A percentile compares a stretch with the other conserved stretches of the same genome.
phyloP scores from a whole-genome alignment of 2,797 vertebrate species.

The Knipowitschia caucasica region DNA sequence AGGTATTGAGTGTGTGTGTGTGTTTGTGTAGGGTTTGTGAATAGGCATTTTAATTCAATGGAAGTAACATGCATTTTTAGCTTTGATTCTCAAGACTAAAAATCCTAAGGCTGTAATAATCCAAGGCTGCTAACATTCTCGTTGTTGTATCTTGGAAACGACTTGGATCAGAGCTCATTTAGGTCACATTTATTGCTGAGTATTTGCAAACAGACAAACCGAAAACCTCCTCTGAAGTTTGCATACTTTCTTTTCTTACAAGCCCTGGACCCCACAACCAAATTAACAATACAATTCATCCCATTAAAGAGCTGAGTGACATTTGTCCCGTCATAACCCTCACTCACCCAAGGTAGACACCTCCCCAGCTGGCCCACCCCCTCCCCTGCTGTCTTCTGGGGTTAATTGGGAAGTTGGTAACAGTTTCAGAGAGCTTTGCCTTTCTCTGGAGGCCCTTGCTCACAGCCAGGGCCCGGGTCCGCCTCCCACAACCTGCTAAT shows the following conservation, averaged over 20 bases:
- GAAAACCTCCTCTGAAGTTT: no score
- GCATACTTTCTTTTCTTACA: not conserved
- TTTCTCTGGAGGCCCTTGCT: conserved; percentile 66
- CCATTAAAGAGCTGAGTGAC: conserved; percentile 1
- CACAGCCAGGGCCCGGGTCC: conserved; percentile 62
- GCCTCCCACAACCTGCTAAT: conserved; percentile 60
- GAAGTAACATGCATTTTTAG: no score
- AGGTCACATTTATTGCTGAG: no score
- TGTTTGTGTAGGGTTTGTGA: no score
- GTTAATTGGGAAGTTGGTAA: conserved; percentile 76
- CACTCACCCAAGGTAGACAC: not conserved
- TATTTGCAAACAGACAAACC: no score
- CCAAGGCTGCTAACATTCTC: no score
- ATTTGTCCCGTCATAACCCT: not conserved
- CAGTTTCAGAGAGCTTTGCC: conserved; percentile 67
- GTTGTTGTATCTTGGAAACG: no score
- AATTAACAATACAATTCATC: not conserved
- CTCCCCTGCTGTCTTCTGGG: conserved; percentile 35
- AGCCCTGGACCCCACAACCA: not conserved
- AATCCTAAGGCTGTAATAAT: no score
- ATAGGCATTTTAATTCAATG: no score
- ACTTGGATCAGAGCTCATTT: no score
- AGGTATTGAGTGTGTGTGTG: no score
- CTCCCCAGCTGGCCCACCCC: not conserved
- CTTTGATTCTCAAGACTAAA: no score